Base-by-base conservation (phyloP, 2,113 vertebrate genomes). In the Sinocyclocheilus anshuiensis region DNA sequence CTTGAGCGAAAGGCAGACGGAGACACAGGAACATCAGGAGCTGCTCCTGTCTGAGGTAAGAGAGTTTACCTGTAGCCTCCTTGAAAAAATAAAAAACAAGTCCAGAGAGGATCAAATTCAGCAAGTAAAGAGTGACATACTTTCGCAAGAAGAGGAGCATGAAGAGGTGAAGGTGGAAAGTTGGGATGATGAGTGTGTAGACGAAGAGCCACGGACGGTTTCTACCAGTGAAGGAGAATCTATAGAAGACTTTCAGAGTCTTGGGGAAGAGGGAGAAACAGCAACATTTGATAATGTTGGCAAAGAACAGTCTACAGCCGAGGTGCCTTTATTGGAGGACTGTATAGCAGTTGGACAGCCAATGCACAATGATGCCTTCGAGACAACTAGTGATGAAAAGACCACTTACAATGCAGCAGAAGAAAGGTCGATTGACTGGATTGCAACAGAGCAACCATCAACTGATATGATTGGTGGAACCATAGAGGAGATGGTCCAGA, bases 261-360 rank as follows among this genome's bases (percentile, higher is more conserved):
- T 86, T 24, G 69, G 22, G n/a, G 69, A 74, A 59, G 71, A 81
- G n/a, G 57, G 36, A 59, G 79, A 74, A 72, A 11, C 24, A 8
- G 50, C 10, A 2, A 59, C 1, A 26, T 79, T 15, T 55, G 48
- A 74, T 59, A 13, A 81, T 8, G 39, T 7, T 45, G 10, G 7
- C 6, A 6, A 86, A 65, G 69, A 33, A 6, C 12, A 22, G 61
- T 10, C 59, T 77, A 42, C 36, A n/a, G 65, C 8, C 4, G 72
- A 69, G 10, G 71, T 53, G 71, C 48, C 57, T 65, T 86, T 67
- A 76, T 2, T 8, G 6, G 24, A 67, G 0, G 57, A 50, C 57
- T 50, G 24, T 55, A 45, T 33, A 65, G 69, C 55, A 82, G 36
- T 16, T 75, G 77, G 22, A 6, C 61, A 82, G 16, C 29, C 67